Evolutionary conservation across 2,888 invertebrate genomes (phyloP), one percentile per base, ranked within the genome.

Genomic region (Disparrhopalites patrizii): DNA sequence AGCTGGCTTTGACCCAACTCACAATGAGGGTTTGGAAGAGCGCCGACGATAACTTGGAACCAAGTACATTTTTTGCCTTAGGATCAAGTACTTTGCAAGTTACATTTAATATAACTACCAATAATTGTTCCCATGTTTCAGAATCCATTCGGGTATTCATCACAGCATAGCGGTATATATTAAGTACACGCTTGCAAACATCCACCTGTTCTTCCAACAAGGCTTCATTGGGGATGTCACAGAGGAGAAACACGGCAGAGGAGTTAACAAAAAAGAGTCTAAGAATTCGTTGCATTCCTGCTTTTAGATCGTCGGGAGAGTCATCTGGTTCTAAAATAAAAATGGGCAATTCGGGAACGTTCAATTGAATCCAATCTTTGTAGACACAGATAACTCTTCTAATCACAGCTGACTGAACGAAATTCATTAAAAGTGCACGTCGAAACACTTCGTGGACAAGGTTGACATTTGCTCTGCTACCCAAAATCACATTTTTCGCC

Each of bases 1-100:
- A 84, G 80, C 96, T 96, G 0, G 96, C 97, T 77, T 95, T 93
- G 75, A 97, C 96, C 96, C 97, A 97, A 2, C 96, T 96, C 70
- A 97, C 95, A 73, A 97, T 94, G 56, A 97, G 81, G 0, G 97
- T 97, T 85, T 97, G 90, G 79, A 73, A 87, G 64, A 91, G 85
- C 0, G 92, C 91, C 25, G 90, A 90, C 4, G 92, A 92, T 69
- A 93, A 81, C 77, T 89, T 89, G 31, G 89, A 89, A 40, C 89
- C 89, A 80, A 76, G 54, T 76, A 78, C 87, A 73, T 72, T 68
- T 27, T 75, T 75, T 4, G 86, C 84, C 79, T 91, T 86, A 78
- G 90, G 90, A 73, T 87, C 87, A 60, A 97, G 81, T 56, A 95
- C 92, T 67, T 92, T 83, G 0, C 93, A 91, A 2, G 96, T 96